Conservation (phyloP, 2,888 invertebrate species). For the Neoaliturus tenellus region DNA sequence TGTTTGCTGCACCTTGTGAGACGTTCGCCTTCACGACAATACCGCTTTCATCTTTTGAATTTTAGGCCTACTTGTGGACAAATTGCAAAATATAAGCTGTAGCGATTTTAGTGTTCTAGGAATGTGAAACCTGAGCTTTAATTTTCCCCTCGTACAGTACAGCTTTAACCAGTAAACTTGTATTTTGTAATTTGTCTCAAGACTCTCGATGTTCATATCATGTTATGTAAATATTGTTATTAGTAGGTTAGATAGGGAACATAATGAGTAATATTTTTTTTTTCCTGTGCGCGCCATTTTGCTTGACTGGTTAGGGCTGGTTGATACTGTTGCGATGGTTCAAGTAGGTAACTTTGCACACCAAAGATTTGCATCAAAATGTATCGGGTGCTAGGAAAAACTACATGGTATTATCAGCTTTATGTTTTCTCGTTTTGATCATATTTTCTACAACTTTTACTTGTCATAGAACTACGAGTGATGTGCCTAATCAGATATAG, state of each 20-base stretch:
- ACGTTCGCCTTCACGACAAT: constrained; percentile 52
- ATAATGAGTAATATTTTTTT: neutral
- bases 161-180: neutral
- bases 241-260: constrained; percentile 10
- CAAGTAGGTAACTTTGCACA: neutral
- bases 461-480: neutral
- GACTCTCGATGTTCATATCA: constrained; percentile 48
- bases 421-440: neutral
- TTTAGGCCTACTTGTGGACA: constrained; percentile 11
- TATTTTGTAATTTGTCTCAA: constrained; percentile 9
- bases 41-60: constrained; percentile 29
- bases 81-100: neutral
- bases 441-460: neutral
- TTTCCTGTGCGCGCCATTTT: neutral
- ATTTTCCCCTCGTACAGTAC: neutral
- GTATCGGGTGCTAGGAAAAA: neutral
- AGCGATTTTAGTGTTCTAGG: neutral
- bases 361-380: neutral
- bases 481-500: neutral
- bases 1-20: neutral
- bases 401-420: neutral
- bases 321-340: neutral
- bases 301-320: neutral
- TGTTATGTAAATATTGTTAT: constrained; percentile 50
- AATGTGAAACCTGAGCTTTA: neutral